Percentiles rank a stretch among this genome's conserved stretches.
Evolutionary conservation across 1,140 invertebrate genomes (phyloP).

Genomic region (Cydia pomonella): DNA sequence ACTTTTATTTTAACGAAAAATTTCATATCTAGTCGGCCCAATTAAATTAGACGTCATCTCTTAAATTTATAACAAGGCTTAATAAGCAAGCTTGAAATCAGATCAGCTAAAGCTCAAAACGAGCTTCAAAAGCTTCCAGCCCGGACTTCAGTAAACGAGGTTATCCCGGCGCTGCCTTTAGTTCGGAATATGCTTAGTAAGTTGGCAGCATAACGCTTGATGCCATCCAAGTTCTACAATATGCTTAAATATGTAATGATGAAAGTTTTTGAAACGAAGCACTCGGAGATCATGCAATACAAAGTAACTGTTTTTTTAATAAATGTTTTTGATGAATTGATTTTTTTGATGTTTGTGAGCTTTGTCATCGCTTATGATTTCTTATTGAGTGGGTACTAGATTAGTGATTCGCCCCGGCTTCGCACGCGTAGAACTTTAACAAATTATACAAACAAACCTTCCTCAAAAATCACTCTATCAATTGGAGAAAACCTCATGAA

Average conservation of each 20-base stretch:
- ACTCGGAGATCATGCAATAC: background rate
- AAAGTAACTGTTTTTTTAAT: background rate
- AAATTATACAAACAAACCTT: too few species aligned
- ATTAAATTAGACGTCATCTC: slow-evolving; percentile 10
- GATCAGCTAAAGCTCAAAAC: slow-evolving; percentile 2
- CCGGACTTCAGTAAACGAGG: background rate
- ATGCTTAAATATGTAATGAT: background rate
- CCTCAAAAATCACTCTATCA: too few species aligned
- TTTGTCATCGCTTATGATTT: too few species aligned
- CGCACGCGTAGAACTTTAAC: too few species aligned
- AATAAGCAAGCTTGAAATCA: background rate
- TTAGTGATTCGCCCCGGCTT: too few species aligned
- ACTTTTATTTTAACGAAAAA: background rate
- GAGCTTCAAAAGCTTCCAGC: background rate
- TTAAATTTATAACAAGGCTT: background rate
- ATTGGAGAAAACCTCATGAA: too few species aligned
- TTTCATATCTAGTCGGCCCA: background rate
- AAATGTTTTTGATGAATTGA: background rate
- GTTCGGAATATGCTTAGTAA: slow-evolving; percentile 6
- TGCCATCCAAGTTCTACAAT: slow-evolving; percentile 2
- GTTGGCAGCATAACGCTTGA: slow-evolving; percentile 8
- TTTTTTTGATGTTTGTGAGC: too few species aligned
- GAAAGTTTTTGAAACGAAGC: background rate
- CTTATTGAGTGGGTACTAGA: too few species aligned
- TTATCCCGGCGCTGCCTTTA: background rate